These are phyloP conservation scores for Bergia sp. DNA, from an alignment of 92 coral and sea anemone genomes.

Conservation along the genomic window DNA sequence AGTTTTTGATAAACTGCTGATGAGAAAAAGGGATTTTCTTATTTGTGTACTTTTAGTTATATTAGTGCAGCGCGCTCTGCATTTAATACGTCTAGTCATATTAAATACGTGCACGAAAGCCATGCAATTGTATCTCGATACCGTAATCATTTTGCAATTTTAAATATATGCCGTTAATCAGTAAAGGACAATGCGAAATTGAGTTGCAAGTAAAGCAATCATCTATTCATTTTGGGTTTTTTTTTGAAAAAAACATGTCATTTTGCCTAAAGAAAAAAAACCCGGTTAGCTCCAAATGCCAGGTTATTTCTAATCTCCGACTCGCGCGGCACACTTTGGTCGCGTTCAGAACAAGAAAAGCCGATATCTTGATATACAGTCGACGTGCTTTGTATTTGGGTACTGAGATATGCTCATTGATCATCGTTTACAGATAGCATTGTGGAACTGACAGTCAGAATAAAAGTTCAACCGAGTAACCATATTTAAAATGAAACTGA, in stretches of 20 bases:
- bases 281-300: neutral
- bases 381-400: neutral
- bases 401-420: too few species aligned
- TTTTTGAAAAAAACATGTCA: too few species aligned
- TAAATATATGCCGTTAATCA: neutral
- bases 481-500: neutral
- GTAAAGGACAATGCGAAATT: neutral
- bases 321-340: neutral
- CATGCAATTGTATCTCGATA: neutral
- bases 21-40: too few species aligned
- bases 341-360: constrained; percentile 2
- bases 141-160: neutral
- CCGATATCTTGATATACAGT: neutral
- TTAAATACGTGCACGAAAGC: neutral
- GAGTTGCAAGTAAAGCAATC: neutral
- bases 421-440: neutral
- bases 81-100: too few species aligned
- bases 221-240: neutral
- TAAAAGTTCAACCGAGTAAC: too few species aligned
- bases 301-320: neutral
- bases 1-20: too few species aligned
- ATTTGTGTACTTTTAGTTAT: too few species aligned
- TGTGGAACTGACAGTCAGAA: too few species aligned
- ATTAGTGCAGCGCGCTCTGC: too few species aligned
- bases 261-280: too few species aligned